Percentiles rank a stretch among this genome's conserved stretches.
These are phyloP conservation scores for Esox masquinongy DNA, from an alignment of 2,797 vertebrate species.

Conservation along the genomic window DNA sequence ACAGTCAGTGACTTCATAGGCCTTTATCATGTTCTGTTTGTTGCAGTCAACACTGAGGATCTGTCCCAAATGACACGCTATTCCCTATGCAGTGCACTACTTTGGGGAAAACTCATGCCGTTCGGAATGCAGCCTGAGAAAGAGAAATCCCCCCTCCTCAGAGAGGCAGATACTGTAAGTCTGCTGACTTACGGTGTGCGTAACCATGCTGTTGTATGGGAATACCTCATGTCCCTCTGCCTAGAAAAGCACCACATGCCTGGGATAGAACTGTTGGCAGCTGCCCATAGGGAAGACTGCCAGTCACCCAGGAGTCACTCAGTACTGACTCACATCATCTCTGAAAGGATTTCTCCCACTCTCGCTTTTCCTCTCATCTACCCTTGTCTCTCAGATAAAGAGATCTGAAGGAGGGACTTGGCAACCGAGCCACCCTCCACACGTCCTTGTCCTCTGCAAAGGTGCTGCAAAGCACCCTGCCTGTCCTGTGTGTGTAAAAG, in stretches of 20 bases:
- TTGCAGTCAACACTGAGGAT: neutral
- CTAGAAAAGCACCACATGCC: neutral
- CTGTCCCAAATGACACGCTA: neutral
- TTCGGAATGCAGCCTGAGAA: neutral
- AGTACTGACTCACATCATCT: neutral
- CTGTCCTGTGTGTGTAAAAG: neutral
- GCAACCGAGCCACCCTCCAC: neutral
- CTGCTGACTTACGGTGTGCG: neutral
- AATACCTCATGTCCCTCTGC: neutral
- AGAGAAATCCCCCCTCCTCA: neutral
- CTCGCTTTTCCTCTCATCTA: neutral
- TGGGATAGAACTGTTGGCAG: neutral
- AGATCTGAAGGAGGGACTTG: neutral
- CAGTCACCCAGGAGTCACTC: conserved; percentile 9
- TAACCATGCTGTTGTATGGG: conserved; percentile 6
- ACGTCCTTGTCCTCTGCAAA: neutral
- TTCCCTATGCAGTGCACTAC: neutral
- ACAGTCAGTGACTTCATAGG: neutral
- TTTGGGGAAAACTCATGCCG: neutral
- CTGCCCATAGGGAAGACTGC: conserved; percentile 3
- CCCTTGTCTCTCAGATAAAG: neutral
- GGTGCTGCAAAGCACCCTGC: neutral
- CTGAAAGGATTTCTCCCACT: neutral
- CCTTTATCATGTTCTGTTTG: neutral
- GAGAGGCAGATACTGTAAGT: conserved; percentile 9